Evolutionary conservation across 2,888 invertebrate species (phyloP).

Genomic region (Therioaphis trifolii): DNA sequence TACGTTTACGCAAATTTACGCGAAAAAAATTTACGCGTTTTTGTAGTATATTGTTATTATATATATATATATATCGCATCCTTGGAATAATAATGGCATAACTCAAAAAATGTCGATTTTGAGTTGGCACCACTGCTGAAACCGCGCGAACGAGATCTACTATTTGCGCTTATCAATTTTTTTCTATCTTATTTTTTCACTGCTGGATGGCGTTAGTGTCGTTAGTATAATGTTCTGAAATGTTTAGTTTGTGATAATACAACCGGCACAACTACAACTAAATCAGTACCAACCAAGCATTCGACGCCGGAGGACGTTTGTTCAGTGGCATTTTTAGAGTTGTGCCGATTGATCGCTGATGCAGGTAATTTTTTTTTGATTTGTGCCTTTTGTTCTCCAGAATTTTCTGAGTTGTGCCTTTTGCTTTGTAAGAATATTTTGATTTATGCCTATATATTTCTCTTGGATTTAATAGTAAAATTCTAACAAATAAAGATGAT

Average conservation of each 20-base stretch:
- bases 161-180: conserved; percentile 3
- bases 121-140: conserved; percentile 8
- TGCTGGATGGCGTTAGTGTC: not conserved
- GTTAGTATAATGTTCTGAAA: conserved; percentile 4
- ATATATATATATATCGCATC: too few species aligned
- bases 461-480: not conserved
- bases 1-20: too few species aligned
- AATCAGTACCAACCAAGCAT: conserved; percentile 16
- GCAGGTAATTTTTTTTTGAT: conserved; percentile 18
- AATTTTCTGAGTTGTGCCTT: conserved; percentile 23
- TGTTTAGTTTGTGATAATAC: conserved; percentile 2
- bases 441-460: conserved; percentile 10
- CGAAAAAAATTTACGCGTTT: too few species aligned
- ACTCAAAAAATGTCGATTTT: conserved; percentile 26
- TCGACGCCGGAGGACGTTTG: conserved; percentile 2
- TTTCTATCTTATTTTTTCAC: not conserved
- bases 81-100: too few species aligned
- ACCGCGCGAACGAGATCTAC: conserved; percentile 14
- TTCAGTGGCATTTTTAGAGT: conserved; percentile 18
- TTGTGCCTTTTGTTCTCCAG: conserved; percentile 3
- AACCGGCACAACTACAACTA: conserved; percentile 3
- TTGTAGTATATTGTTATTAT: too few species aligned
- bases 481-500: not conserved
- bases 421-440: conserved; percentile 19
- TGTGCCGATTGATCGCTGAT: conserved; percentile 13